Evolutionary conservation across 2,797 vertebrate genomes (phyloP), one percentile per base, ranked within the genome.

Genomic region (Triplophysa yarkandensis): DNA sequence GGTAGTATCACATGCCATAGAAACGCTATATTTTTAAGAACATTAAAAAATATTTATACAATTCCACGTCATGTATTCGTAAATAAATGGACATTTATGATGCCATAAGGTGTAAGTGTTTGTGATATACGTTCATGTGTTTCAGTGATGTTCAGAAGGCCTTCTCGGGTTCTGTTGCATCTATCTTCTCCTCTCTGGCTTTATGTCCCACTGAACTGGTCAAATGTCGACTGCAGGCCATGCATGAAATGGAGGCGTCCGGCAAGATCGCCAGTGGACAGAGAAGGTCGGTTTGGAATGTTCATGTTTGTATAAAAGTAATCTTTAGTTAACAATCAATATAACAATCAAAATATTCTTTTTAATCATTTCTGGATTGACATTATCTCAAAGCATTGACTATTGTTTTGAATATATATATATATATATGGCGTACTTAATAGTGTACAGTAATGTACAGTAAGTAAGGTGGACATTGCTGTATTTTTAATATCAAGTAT

Each of bases 121-220:
- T 43, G 16, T 57, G 14, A 55, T 57, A 17, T 65, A 21, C 16
- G 34, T 39, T 14, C 11, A 6, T 80, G 23, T 77, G 64, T 79
- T 75, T 77, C 82, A 99, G 98, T 83, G 94, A 98, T 43, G 25
- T 95, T 78, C 95, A 98, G 86, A 99, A 97, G 0, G 98, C 96
- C 6, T 91, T 92, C 0, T 94, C 98, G 0, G 98, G 98, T n/a
- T 99, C 98, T 6, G 91, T 98, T 0, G 96, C 98, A 0, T 98
- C 98, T 16, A 93, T 95, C 77, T 99, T 99, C 82, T 95, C 96
- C n/a, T 93, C 96, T 0, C 82, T 98, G 5, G 96, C 94, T 4
- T 93, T 99, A 25, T 99, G 97, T 78, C 98, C 98, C 77, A 98
- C 95, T 0, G 98, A 99, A 83, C 93, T 99, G 0, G 95, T 99